phyloP scores from a whole-genome alignment of 2,113 vertebrate species.

The Himantopus leucocephalus region DNA sequence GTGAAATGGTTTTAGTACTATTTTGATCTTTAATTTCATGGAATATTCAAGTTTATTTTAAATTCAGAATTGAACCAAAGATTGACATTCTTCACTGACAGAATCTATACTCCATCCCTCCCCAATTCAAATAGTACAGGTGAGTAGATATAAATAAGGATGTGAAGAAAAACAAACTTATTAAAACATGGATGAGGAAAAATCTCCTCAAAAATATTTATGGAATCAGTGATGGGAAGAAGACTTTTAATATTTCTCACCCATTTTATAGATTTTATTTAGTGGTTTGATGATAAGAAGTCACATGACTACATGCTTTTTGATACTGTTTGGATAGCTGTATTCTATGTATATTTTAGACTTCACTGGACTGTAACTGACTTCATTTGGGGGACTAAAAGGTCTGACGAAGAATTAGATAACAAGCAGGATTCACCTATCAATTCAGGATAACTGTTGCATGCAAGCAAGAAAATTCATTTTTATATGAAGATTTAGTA shows the following conservation, averaged over 20 bases:
- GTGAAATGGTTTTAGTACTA: neutral
- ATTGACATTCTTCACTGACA: neutral
- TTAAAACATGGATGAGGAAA: neutral
- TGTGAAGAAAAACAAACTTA: neutral
- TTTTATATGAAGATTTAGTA: neutral
- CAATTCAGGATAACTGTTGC: neutral
- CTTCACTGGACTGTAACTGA: neutral
- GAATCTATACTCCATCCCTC: neutral
- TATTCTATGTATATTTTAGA: neutral
- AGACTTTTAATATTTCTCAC: neutral
- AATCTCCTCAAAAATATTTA: neutral
- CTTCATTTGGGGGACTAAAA: neutral
- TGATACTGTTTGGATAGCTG: neutral
- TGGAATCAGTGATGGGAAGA: neutral
- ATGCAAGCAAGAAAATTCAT: neutral
- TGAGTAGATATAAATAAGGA: neutral
- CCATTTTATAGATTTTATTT: neutral
- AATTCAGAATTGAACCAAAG: neutral
- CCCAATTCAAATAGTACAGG: neutral
- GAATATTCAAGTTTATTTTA: neutral
- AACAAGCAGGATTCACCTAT: neutral
- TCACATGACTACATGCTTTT: neutral
- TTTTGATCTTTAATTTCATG: neutral
- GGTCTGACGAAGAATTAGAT: neutral
- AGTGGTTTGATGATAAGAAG: neutral